phyloP scores from a whole-genome alignment of 2,797 vertebrate genomes.

The Mormyrops attenuatus region DNA sequence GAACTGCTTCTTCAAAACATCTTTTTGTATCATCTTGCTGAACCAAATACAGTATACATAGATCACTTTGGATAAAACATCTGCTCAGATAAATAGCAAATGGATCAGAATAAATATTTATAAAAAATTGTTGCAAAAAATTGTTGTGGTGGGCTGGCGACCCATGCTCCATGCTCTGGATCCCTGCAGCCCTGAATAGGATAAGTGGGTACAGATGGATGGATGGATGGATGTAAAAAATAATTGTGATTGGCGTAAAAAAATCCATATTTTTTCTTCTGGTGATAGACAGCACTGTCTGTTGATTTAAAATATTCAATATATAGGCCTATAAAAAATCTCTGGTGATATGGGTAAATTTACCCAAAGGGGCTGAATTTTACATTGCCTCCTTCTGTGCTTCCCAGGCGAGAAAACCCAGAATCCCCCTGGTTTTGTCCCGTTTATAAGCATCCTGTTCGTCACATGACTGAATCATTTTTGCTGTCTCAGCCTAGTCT shows the following conservation, averaged over 20 bases:
- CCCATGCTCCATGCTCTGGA: not conserved
- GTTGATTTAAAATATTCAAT: not conserved
- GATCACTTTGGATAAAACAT: not conserved
- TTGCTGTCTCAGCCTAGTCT: conserved; percentile 43
- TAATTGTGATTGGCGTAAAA: not conserved
- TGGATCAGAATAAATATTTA: not conserved
- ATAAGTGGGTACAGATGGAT: not conserved
- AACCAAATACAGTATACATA: not conserved
- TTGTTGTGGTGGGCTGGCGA: not conserved
- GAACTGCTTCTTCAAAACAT: not conserved
- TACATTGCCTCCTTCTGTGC: not conserved
- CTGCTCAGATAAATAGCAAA: not conserved
- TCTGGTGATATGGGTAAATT: not conserved
- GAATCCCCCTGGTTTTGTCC: not conserved
- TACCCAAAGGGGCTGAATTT: not conserved
- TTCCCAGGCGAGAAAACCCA: not conserved
- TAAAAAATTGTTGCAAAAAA: not conserved
- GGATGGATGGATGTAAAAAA: not conserved
- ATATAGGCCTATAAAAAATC: not conserved
- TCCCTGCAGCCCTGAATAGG: not conserved
- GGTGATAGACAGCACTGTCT: not conserved
- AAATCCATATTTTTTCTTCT: not conserved
- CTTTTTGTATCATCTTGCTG: not conserved
- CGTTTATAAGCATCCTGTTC: conserved; percentile 18
- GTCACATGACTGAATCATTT: conserved; percentile 45